Percentiles rank a stretch among this genome's conserved stretches.
phyloP scores from a whole-genome alignment of 2,797 vertebrate genomes.

The Hyperoplus immaculatus region DNA sequence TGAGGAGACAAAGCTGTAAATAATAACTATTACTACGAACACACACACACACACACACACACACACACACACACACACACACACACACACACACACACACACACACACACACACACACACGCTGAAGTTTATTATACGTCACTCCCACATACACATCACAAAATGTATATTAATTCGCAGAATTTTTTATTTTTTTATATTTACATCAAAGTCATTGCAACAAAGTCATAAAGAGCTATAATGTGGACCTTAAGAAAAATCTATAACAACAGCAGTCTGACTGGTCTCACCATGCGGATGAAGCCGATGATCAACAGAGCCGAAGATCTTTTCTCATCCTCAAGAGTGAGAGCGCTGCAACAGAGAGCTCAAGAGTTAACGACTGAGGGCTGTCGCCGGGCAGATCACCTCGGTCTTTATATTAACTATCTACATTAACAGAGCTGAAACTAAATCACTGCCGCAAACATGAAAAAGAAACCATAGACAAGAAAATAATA shows the following conservation, averaged over 20 bases:
- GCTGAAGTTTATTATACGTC: too few relatives aligned
- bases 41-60: too few relatives aligned
- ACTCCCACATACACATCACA: too few relatives aligned
- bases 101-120: too few relatives aligned
- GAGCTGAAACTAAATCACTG: neutral
- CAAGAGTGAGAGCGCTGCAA: slow-evolving; percentile 93
- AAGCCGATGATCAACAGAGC: slow-evolving; percentile 94
- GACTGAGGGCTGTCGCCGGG: neutral
- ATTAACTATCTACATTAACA: neutral
- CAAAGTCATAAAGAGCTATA: too few relatives aligned
- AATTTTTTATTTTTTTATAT: too few relatives aligned
- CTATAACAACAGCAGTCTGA: neutral
- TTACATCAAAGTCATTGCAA: too few relatives aligned
- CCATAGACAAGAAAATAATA: neutral
- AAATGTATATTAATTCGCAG: too few relatives aligned
- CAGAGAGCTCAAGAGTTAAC: slow-evolving; percentile 14
- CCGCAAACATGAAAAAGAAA: neutral
- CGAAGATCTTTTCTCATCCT: slow-evolving; percentile 94
- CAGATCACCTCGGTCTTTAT: neutral
- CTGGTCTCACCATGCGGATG: slow-evolving; percentile 93
- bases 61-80: too few relatives aligned
- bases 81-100: too few relatives aligned
- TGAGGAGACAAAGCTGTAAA: too few relatives aligned
- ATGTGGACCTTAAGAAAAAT: neutral
- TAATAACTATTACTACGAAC: too few relatives aligned